Evolutionary conservation across 2,113 vertebrate species (phyloP).

Genomic region (Trinectes maculatus): DNA sequence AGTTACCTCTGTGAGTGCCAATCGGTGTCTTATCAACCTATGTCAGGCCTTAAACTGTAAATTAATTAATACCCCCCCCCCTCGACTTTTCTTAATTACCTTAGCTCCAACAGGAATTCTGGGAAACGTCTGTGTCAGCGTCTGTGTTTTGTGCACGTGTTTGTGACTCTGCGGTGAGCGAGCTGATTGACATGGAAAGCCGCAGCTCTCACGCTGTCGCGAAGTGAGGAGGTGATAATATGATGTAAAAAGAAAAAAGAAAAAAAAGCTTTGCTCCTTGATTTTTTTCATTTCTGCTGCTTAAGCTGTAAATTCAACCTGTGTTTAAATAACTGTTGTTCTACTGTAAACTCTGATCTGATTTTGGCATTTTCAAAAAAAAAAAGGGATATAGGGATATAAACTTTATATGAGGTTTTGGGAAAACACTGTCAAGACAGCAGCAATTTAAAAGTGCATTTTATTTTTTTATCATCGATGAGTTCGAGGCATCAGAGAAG

Average conservation of each 20-base stretch:
- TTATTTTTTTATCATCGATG: slow-evolving; percentile 33
- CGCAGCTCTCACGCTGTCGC: slow-evolving; percentile 16
- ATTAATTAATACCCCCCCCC: slow-evolving; percentile 72
- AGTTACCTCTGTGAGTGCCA: slow-evolving; percentile 68
- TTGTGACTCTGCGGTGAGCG: slow-evolving; percentile 37
- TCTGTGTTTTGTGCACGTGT: slow-evolving; percentile 12
- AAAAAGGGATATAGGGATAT: background rate
- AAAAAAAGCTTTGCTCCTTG: background rate
- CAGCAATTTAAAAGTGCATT: background rate
- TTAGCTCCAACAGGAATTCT: slow-evolving; percentile 58
- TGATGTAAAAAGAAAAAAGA: background rate
- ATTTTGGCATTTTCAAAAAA: background rate
- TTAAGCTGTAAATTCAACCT: slow-evolving; percentile 11
- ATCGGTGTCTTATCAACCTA: slow-evolving; percentile 73
- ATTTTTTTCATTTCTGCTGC: slow-evolving; percentile 25
- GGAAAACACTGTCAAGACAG: background rate
- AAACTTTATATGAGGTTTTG: background rate
- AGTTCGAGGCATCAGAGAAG: slow-evolving; percentile 2
- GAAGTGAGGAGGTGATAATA: slow-evolving; percentile 13
- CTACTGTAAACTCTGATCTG: background rate
- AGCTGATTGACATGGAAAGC: slow-evolving; percentile 51
- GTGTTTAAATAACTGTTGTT: too few relatives aligned
- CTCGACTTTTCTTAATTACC: slow-evolving; percentile 71
- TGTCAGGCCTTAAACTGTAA: slow-evolving; percentile 74
- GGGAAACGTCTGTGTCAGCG: slow-evolving; percentile 65